These are phyloP conservation scores for Drosophila kanapiae DNA, from an alignment of 1,140 invertebrate species.

Conservation along the genomic window DNA sequence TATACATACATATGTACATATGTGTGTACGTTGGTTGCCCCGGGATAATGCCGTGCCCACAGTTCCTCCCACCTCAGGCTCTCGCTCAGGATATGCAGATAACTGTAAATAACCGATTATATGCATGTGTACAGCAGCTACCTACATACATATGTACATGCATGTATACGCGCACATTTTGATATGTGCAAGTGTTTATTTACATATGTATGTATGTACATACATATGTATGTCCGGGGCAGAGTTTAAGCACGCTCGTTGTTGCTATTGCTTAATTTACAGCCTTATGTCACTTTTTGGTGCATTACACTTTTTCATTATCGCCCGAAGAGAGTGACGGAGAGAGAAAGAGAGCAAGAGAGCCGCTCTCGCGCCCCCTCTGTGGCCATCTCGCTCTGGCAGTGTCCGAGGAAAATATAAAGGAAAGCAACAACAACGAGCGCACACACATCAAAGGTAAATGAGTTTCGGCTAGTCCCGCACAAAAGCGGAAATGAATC, in stretches of 20 bases:
- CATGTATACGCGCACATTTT: constrained; percentile 9
- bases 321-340: constrained; percentile 41
- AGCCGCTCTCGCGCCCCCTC: constrained; percentile 8
- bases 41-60: constrained; percentile 13
- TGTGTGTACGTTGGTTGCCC: constrained; percentile 27
- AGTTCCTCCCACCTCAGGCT: constrained; percentile 2
- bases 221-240: constrained; percentile 21
- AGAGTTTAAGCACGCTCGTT: constrained; percentile 56
- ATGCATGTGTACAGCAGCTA: constrained; percentile 22
- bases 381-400: constrained; percentile 30
- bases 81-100: constrained; percentile 72
- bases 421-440: constrained; percentile 29
- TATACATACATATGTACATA: background rate
- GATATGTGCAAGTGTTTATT: constrained; percentile 31
- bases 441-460: constrained; percentile 81
- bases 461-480: constrained; percentile 82
- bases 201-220: constrained; percentile 12
- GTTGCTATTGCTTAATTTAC: constrained; percentile 80
- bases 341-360: constrained; percentile 19
- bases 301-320: constrained; percentile 84
- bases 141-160: constrained; percentile 9
- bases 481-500: constrained; percentile 84
- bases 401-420: constrained; percentile 38
- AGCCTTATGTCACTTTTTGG: constrained; percentile 82
- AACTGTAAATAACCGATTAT: constrained; percentile 71